Base-by-base conservation (phyloP, 2,113 vertebrate species). In the Enhydra lutris region DNA sequence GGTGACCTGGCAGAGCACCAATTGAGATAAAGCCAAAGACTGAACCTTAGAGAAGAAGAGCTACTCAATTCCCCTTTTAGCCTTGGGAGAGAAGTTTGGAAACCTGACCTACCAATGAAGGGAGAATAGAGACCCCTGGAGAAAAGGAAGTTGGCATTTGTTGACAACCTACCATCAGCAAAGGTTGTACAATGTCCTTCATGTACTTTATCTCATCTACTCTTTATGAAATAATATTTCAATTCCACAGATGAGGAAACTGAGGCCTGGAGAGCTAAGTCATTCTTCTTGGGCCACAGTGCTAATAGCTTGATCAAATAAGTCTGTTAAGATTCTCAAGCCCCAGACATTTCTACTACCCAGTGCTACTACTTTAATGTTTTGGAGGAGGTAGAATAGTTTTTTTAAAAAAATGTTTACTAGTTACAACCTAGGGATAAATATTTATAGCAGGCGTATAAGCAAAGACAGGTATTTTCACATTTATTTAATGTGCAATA, bases 391-490 rank as follows among this genome's bases (percentile, higher is more conserved):
- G 50, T 55, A 74, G 17, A 63, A 39, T 36, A 71, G 11, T 52
- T 94, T 71, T 42, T 42, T 39, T 29, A 6, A 39, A 36, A 5
- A 89, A 79, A 24, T 76, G 39, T 59, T 91, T 80, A 71, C 34
- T 50, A 45, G 31, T 50, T 94, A 65, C 84, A 59, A 80, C 7
- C 47, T 34, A 80, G 69, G 17, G 4, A 80, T 92, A 89, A 89
- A 79, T 94, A 74, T 92, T 96, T 95, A 92, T 31, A 50, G 21
- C 52, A 65, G 45, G 6, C 42, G 7, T 89, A 34, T 55, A 87
- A 91, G 45, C 76, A 71, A 74, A 96, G 63, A 79, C 52, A 96
- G 26, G 8, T 67, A 91, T 96, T 84, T 97, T 88, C 34, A 73
- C 84, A 79, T 59, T 82, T 69, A 91, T 87, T 91, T 91, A 91